Evolutionary conservation across 2,113 vertebrate genomes (phyloP).

Genomic region (Istiophorus platypterus): DNA sequence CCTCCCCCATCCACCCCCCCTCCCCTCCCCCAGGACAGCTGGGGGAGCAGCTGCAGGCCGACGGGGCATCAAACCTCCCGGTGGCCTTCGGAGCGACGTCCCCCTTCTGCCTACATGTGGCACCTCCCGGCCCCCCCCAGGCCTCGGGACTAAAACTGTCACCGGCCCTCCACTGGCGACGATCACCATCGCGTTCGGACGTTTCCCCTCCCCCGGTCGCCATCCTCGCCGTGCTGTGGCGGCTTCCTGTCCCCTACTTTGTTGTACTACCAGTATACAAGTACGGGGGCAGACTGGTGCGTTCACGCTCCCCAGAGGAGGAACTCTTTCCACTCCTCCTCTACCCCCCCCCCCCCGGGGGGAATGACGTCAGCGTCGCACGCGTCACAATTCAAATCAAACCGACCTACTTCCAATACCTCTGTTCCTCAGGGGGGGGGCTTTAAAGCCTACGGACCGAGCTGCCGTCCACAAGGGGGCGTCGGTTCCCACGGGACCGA

Average conservation of each 20-base stretch:
- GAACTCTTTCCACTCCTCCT: too few species aligned
- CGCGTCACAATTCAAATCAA: background rate
- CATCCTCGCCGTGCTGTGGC: too few species aligned
- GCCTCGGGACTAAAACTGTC: conserved; percentile 33
- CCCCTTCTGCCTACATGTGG: conserved; percentile 66
- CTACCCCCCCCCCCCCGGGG: too few species aligned
- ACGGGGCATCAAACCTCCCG: conserved; percentile 65
- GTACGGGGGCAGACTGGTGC: too few species aligned
- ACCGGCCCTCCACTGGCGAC: too few species aligned
- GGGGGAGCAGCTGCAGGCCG: conserved; percentile 76
- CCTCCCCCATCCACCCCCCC: conserved; percentile 31
- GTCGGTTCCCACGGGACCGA: background rate
- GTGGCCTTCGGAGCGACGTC: conserved; percentile 51
- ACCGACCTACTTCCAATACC: background rate
- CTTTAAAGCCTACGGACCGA: background rate
- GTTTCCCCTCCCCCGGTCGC: too few species aligned
- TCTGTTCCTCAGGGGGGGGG: background rate
- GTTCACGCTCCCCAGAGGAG: too few species aligned
- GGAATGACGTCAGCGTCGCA: too few species aligned
- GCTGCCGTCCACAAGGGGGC: conserved; percentile 13
- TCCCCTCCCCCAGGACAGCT: conserved; percentile 67
- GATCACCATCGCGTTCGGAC: too few species aligned
- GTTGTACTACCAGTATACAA: background rate
- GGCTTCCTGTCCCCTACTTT: too few species aligned
- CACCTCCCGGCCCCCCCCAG: conserved; percentile 46